Base-by-base conservation (phyloP, 1,140 invertebrate genomes). In the Trichoplusia ni region DNA sequence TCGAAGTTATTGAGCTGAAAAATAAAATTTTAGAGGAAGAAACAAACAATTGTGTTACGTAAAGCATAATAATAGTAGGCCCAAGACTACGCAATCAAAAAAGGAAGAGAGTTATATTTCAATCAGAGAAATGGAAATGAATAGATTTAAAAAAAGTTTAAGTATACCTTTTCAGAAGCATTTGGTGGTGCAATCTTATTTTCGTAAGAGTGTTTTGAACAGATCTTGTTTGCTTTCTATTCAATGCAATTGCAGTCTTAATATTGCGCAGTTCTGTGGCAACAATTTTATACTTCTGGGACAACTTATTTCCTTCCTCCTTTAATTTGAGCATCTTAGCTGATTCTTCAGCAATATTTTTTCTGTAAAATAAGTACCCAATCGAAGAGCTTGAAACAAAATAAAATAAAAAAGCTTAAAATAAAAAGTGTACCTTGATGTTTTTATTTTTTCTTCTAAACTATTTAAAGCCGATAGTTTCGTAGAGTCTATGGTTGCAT, bases 341-440 rank as follows among this genome's bases (percentile, higher is more conserved):
- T 19, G 84, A 86, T 61, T 90, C 87, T 46, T 88, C 79, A 2
- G 84, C 84, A 46, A 91, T 91, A 60, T 79, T 86, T 79, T 89
- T 89, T 67, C 90, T 91, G 72, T 23, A 71, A 72, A 68, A 64
- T 14, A 59, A 21, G 19, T 21, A 35, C 7, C 16, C 2, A 21
- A 1, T 7, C 35, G 16, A 7, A 21, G 35, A 19, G 14, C 19
- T 21, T n/a, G 47, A 13, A 33, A 21, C 2, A 19, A 44, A 29
- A 14, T 1, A 4, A 29, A 29, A 2, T 9, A 19, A 21, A 1
- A 21, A 35, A 7, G 16, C 14, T 29, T 16, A 27, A 33, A 9
- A 33, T 18, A 23, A 35, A 16, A 38, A 42, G 7, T 13, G 27
- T 80, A 90, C 88, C 89, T 89, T 58, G 88, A 90, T 2, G 71